A percentile compares a stretch with the other conserved stretches of the same genome.
Evolutionary conservation across 2,888 invertebrate species (phyloP).

Genomic region (Dascillus cervinus): DNA sequence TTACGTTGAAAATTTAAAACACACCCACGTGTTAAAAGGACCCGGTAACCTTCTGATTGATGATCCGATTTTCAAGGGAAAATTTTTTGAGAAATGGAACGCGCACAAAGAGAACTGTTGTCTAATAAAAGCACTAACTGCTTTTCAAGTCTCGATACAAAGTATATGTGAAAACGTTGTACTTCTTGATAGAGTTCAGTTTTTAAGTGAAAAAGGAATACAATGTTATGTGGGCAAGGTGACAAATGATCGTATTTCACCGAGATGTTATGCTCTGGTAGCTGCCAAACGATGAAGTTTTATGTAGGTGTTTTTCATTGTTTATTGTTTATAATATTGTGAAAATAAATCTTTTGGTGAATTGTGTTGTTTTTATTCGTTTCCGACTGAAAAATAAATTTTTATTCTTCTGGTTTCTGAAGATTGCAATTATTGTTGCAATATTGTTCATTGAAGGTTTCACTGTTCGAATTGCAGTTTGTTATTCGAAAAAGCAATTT

Average conservation of each 20-base stretch:
- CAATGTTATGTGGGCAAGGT: conserved; percentile 49
- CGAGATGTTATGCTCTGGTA: conserved; percentile 55
- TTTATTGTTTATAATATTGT: no score
- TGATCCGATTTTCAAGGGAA: conserved; percentile 19
- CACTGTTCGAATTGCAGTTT: no score
- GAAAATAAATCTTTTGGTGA: no score
- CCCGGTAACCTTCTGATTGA: conserved; percentile 7
- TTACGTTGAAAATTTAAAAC: conserved; percentile 29
- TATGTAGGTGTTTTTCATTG: no score
- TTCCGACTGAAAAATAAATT: no score
- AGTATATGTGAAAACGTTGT: conserved; percentile 50
- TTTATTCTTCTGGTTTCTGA: no score
- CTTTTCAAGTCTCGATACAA: conserved; percentile 48
- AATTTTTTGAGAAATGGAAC: conserved; percentile 29
- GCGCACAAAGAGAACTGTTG: conserved; percentile 30
- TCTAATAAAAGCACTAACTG: conserved; percentile 41
- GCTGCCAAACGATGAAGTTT: conserved; percentile 41
- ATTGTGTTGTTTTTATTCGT: no score
- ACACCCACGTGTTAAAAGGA: conserved; percentile 25
- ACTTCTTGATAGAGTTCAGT: conserved; percentile 47
- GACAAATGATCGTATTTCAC: conserved; percentile 55
- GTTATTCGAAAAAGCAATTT: no score
- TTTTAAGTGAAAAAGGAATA: conserved; percentile 38
- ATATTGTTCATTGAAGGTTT: no score
- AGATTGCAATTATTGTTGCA: no score